Conservation (phyloP, 2,888 invertebrate genomes). For the Augiades crinisus region DNA sequence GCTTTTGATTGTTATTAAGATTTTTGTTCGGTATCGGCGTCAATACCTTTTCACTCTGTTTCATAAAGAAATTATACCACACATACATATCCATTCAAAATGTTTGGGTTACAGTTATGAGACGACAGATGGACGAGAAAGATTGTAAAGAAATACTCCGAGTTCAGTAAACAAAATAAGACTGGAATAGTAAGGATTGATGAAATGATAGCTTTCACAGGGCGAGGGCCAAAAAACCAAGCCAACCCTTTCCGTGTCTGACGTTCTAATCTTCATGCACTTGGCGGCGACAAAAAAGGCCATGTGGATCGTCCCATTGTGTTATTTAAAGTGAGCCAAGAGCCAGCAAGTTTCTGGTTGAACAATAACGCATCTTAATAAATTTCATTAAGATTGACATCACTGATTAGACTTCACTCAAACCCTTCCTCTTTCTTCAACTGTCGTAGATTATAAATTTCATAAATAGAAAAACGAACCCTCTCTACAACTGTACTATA, state of each 20-base stretch:
- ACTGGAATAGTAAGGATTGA: slow-evolving; percentile 58
- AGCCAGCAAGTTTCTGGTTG: slow-evolving; percentile 68
- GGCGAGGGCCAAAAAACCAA: slow-evolving; percentile 50
- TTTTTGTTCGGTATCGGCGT: no score
- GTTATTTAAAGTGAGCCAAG: slow-evolving; percentile 61
- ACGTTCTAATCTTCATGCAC: slow-evolving; percentile 59
- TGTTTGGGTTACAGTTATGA: no score
- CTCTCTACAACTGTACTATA: slow-evolving; percentile 2
- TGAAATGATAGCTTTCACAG: slow-evolving; percentile 62
- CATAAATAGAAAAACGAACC: slow-evolving; percentile 12
- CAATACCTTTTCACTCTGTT: no score
- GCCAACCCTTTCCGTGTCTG: slow-evolving; percentile 73
- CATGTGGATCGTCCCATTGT: slow-evolving; percentile 65
- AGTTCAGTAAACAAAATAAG: slow-evolving; percentile 15
- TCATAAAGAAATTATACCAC: no score
- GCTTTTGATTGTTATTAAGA: no score
- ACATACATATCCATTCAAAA: no score
- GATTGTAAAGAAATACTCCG: background rate
- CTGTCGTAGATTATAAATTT: slow-evolving; percentile 29
- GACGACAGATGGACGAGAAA: background rate
- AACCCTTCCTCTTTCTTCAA: slow-evolving; percentile 45
- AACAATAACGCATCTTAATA: slow-evolving; percentile 76
- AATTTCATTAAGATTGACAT: slow-evolving; percentile 78
- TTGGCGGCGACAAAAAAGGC: slow-evolving; percentile 65
- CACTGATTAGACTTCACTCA: slow-evolving; percentile 60